Evolutionary conservation across 2,888 invertebrate genomes (phyloP), one percentile per base, ranked within the genome.

Genomic region (Orthonevra nobilis): DNA sequence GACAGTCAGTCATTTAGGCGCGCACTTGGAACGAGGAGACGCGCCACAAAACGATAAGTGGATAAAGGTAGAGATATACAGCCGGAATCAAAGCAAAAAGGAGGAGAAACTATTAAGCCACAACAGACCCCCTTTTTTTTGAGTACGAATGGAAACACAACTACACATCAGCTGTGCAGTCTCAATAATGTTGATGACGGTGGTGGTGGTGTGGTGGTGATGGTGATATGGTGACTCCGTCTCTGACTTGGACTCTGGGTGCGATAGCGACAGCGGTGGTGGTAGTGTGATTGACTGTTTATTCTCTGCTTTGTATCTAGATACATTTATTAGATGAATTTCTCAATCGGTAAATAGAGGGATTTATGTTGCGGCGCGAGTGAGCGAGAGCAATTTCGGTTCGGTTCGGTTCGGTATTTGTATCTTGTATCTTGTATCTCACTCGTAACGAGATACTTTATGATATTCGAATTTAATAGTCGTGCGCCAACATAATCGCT

Each of bases 401-500:
- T 40, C 23, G 44, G 46, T 28, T 2, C 7, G 12, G 32, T 20
- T 15, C 2, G 5, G 23, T 23, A 42, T 26, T 44, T 46, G 52
- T 36, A 28, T 36, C 42, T 44, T 46, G 52, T 36, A 28, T 36
- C 42, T 54, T 26, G 52, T 61, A 17, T 79, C 44, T 79, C 79
- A 48, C 66, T 56, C 61, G 20, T 30, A 72, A 68, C 58, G 42
- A 79, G 72, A 79, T 73, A 79, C 79, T 79, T 79, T 72, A 79
- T 79, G 72, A 79, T 69, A 81, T 81, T 81, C 63, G 81, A 81
- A 74, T 81, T 81, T 81, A 81, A 81, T 74, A 81, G 81, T 74
- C 81, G 81, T 81, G 81, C 81, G 81, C 81, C 73, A 77, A 69
- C 81, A 81, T 81, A 81, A 81, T 81, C 81, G 68, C 69, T 81